phyloP scores from a whole-genome alignment of 1,140 invertebrate genomes.

The Scaptomyza pallida region DNA sequence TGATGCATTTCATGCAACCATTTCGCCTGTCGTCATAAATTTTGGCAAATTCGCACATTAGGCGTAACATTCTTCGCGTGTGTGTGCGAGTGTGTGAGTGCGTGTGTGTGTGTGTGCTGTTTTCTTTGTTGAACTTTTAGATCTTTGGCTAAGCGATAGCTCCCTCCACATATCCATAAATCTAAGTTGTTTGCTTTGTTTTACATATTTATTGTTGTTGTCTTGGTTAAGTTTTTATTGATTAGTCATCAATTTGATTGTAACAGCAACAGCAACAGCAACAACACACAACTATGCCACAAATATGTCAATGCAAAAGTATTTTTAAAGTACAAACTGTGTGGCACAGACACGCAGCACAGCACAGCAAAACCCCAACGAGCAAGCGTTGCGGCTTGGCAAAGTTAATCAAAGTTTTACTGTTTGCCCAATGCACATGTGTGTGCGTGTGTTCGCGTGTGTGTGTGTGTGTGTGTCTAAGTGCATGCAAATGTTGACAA shows the following conservation, averaged over 20 bases:
- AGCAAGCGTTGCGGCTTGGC: constrained; percentile 5
- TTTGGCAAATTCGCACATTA: constrained; percentile 75
- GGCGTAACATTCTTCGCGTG: constrained; percentile 56
- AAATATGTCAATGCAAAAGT: constrained; percentile 76
- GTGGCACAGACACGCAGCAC: constrained; percentile 45
- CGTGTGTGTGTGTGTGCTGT: too few relatives aligned
- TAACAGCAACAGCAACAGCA: constrained; percentile 21
- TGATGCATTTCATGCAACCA: constrained; percentile 63
- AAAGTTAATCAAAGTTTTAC: constrained; percentile 58
- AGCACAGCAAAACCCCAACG: constrained; percentile 4
- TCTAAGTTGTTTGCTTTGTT: background rate
- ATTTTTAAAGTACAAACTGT: constrained; percentile 59
- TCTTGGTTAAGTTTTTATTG: constrained; percentile 70
- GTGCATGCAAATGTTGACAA: constrained; percentile 82
- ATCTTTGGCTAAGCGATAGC: background rate
- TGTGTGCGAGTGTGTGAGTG: too few relatives aligned
- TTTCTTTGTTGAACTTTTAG: constrained; percentile 1
- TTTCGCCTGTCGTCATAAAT: constrained; percentile 75
- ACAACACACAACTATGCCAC: constrained; percentile 37
- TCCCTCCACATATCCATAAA: background rate
- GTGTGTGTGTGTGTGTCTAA: constrained; percentile 60
- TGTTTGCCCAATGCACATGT: constrained; percentile 37
- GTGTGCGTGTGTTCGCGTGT: constrained; percentile 26
- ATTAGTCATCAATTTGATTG: constrained; percentile 73
- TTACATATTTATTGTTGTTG: constrained; percentile 46